Conservation (phyloP, 2,888 invertebrate genomes). For the Ryuthela nishihirai region DNA sequence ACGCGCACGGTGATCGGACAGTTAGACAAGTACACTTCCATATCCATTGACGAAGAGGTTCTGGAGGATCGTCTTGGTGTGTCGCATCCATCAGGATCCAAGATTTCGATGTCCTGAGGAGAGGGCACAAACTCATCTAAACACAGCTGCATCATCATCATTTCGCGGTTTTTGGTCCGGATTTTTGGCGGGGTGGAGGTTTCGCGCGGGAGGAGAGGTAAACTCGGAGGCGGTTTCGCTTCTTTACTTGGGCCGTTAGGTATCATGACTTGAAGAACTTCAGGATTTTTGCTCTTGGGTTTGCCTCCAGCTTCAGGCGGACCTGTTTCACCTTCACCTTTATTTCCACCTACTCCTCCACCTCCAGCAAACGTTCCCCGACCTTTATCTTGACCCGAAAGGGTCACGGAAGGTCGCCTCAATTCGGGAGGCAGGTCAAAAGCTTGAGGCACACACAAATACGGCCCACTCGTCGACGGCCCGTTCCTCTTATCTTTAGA, state of each 20-base stretch:
- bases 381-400: slow-evolving; percentile 3
- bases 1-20: slow-evolving; percentile 38
- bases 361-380: not conserved
- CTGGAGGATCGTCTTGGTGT: slow-evolving; percentile 22
- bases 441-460: slow-evolving; percentile 27
- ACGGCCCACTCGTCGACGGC: slow-evolving; percentile 19
- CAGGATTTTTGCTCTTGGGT: slow-evolving; percentile 1
- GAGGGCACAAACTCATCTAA: slow-evolving; percentile 41
- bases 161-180: slow-evolving; percentile 20
- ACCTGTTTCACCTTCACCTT: not conserved
- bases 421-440: slow-evolving; percentile 11
- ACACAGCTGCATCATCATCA: slow-evolving; percentile 36
- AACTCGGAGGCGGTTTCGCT: slow-evolving; percentile 21
- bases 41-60: slow-evolving; percentile 32
- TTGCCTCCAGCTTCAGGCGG: slow-evolving; percentile 1
- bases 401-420: slow-evolving; percentile 19
- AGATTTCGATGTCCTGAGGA: slow-evolving; percentile 42
- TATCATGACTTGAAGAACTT: not conserved
- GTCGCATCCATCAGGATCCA: slow-evolving; percentile 43
- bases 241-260: slow-evolving; percentile 10
- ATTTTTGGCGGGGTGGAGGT: slow-evolving; percentile 6
- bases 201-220: slow-evolving; percentile 9
- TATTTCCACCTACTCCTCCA: slow-evolving; percentile 1
- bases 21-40: slow-evolving; percentile 37
- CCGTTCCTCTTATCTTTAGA: slow-evolving; percentile 24